Conservation (phyloP, 1,140 invertebrate species). For the Hyles vespertilio region DNA sequence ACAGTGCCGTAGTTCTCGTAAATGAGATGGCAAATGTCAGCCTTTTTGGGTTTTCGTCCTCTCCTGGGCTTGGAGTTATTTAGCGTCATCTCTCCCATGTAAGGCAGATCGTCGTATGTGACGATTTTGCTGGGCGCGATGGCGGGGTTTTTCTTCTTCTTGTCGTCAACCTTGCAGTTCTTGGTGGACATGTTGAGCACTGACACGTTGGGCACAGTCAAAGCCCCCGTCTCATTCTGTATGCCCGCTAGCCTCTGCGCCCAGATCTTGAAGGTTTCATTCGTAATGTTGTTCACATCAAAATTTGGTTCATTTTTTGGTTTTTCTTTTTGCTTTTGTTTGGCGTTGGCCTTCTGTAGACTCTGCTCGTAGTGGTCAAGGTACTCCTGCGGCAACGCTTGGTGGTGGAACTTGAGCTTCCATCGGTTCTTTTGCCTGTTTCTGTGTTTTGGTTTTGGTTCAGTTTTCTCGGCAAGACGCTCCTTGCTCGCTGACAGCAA, state of each 20-base stretch:
- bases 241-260: constrained; percentile 82
- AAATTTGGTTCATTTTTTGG: constrained; percentile 47
- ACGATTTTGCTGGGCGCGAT: constrained; percentile 76
- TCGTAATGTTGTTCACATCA: constrained; percentile 57
- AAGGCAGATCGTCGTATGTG: constrained; percentile 89
- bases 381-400: constrained; percentile 86
- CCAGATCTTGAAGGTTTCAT: constrained; percentile 84
- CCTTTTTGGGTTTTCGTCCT: constrained; percentile 91
- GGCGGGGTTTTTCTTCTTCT: constrained; percentile 54
- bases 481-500: constrained; percentile 58
- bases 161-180: constrained; percentile 39
- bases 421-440: constrained; percentile 81
- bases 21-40: constrained; percentile 93
- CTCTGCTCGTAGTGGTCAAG: constrained; percentile 87
- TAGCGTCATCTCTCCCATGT: constrained; percentile 93
- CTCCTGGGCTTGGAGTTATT: constrained; percentile 89
- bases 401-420: constrained; percentile 89
- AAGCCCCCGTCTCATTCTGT: constrained; percentile 74
- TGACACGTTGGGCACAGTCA: constrained; percentile 36
- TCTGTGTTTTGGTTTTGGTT: constrained; percentile 57
- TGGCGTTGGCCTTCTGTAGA: constrained; percentile 70
- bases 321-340: constrained; percentile 53
- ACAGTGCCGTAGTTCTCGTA: constrained; percentile 93
- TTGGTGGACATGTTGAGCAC: constrained; percentile 41
- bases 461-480: constrained; percentile 38